phyloP scores from a whole-genome alignment of 2,797 vertebrate species.

The Erethizon dorsatum region DNA sequence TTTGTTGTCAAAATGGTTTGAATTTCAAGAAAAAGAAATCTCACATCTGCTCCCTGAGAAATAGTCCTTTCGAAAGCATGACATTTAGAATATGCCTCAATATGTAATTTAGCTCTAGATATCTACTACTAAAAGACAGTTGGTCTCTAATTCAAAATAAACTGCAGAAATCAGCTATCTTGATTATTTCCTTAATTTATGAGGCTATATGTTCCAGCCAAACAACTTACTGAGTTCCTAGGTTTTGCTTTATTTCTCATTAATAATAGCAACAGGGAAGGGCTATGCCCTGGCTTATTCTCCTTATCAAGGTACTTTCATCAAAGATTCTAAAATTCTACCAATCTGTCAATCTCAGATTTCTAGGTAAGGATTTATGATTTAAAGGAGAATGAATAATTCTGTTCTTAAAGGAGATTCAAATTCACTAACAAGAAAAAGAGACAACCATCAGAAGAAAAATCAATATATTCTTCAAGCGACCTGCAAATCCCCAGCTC shows the following conservation, averaged over 20 bases:
- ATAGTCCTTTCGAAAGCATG: conserved; percentile 42
- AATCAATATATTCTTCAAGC: conserved; percentile 42
- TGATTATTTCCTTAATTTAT: conserved; percentile 2
- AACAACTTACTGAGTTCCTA: background rate
- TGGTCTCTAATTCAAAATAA: conserved; percentile 14
- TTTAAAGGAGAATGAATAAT: conserved; percentile 42
- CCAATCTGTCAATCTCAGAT: background rate
- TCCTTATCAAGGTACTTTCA: background rate
- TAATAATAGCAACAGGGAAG: conserved; percentile 15
- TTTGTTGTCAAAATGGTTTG: conserved; percentile 70
- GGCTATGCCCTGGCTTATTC: background rate
- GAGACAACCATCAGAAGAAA: background rate
- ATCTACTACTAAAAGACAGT: conserved; percentile 9
- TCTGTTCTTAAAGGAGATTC: background rate
- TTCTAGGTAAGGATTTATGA: conserved; percentile 36
- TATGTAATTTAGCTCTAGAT: conserved; percentile 4
- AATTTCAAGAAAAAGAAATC: conserved; percentile 70
- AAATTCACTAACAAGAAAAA: conserved; percentile 42
- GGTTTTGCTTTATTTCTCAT: background rate
- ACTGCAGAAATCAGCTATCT: conserved; percentile 8
- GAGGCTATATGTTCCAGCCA: background rate
- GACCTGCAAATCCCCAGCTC: background rate
- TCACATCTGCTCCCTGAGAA: conserved; percentile 73
- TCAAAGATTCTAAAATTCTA: background rate
- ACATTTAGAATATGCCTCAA: conserved; percentile 62